These are phyloP conservation scores for Delphinapterus leucas DNA, from an alignment of 2,113 vertebrate genomes.

Conservation along the genomic window DNA sequence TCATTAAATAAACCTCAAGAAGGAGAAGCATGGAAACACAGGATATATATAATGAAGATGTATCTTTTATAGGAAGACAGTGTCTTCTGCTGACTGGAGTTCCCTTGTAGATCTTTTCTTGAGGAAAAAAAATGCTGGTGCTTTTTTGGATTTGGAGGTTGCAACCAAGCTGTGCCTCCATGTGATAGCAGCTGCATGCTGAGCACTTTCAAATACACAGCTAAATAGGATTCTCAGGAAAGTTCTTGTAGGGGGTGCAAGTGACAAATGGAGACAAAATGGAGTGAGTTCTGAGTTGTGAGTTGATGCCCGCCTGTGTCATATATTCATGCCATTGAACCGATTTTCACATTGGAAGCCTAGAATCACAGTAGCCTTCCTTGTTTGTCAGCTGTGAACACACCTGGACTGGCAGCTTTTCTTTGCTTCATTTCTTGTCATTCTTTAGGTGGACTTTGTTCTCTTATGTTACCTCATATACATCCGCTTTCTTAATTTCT, in stretches of 20 bases:
- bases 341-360: slow-evolving; percentile 60
- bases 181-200: slow-evolving; percentile 75
- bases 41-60: slow-evolving; percentile 13
- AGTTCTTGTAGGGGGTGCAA: slow-evolving; percentile 65
- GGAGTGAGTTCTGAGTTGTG: slow-evolving; percentile 64
- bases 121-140: slow-evolving; percentile 54
- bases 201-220: slow-evolving; percentile 66
- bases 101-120: slow-evolving; percentile 50
- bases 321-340: slow-evolving; percentile 72
- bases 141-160: slow-evolving; percentile 70
- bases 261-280: slow-evolving; percentile 75
- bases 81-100: slow-evolving; percentile 45
- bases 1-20: slow-evolving; percentile 44
- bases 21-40: neutral
- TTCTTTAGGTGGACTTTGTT: neutral
- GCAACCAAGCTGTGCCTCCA: slow-evolving; percentile 71
- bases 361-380: slow-evolving; percentile 37
- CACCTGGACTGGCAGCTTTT: neutral
- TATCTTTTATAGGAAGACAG: slow-evolving; percentile 51
- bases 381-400: slow-evolving; percentile 64
- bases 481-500: neutral
- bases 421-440: slow-evolving; percentile 39
- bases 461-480: neutral
- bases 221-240: slow-evolving; percentile 66
- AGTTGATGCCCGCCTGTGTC: slow-evolving; percentile 65